Evolutionary conservation across 2,113 vertebrate genomes (phyloP).

Genomic region (Brachypteracias leptosomus): DNA sequence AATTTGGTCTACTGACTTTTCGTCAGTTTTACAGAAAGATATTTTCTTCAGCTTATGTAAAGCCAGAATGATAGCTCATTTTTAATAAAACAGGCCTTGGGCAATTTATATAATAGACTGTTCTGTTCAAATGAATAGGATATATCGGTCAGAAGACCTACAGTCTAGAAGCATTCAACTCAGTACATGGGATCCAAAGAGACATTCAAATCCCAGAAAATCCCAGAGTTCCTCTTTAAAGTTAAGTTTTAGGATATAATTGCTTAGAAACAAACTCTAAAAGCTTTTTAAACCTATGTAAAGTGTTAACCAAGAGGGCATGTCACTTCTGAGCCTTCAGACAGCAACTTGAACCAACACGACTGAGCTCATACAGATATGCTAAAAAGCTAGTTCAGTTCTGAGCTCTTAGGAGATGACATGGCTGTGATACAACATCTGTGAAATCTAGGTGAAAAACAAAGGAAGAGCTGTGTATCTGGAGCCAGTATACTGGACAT

Average conservation of each 20-base stretch:
- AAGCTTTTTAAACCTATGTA: not conserved
- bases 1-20: constrained; percentile 20
- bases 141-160: not conserved
- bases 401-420: not conserved
- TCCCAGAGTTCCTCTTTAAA: not conserved
- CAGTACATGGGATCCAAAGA: not conserved
- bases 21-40: constrained; percentile 11
- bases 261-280: not conserved
- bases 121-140: constrained; percentile 5
- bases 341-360: not conserved
- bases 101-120: constrained; percentile 11
- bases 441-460: not conserved
- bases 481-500: not conserved
- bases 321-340: not conserved
- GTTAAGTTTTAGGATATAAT: not conserved
- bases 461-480: not conserved
- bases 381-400: not conserved
- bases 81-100: constrained; percentile 15
- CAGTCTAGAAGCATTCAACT: not conserved
- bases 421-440: rapidly evolving
- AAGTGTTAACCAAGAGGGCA: not conserved
- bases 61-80: constrained; percentile 1
- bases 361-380: not conserved
- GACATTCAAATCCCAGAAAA: not conserved
- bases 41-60: constrained; percentile 44